These are phyloP conservation scores for Napeogenes inachia DNA, from an alignment of 2,888 invertebrate species.

Conservation along the genomic window DNA sequence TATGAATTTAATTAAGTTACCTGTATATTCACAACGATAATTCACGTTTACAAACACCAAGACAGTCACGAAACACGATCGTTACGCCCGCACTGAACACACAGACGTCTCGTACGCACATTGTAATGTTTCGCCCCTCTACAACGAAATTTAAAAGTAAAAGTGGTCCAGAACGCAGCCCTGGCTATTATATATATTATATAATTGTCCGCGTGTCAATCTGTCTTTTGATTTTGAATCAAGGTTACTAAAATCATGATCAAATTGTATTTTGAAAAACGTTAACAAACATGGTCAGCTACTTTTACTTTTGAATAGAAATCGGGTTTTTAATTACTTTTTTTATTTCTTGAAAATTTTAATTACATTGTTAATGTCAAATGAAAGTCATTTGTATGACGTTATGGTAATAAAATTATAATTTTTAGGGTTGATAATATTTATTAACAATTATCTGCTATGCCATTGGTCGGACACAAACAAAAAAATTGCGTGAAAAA, in stretches of 20 bases:
- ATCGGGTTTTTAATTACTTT: no score
- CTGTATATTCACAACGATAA: no score
- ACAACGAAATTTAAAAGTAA: constrained; percentile 55
- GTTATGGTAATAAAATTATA: no score
- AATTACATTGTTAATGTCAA: no score
- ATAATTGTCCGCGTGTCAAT: constrained; percentile 45
- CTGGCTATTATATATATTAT: constrained; percentile 43
- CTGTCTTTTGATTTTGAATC: constrained; percentile 18
- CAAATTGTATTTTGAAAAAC: not conserved
- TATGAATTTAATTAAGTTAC: no score
- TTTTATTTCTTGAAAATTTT: no score
- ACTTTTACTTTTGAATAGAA: constrained; percentile 8
- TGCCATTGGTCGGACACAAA: no score
- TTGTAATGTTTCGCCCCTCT: constrained; percentile 35
- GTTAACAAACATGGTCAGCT: constrained; percentile 11
- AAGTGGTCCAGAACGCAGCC: constrained; percentile 68
- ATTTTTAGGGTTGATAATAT: no score
- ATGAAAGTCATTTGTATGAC: no score
- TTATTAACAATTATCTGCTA: no score
- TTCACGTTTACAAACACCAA: no score
- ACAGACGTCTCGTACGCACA: constrained; percentile 31
- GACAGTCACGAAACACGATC: constrained; percentile 13
- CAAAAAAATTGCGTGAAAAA: no score
- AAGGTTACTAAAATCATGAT: constrained; percentile 12
- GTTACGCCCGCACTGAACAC: constrained; percentile 46